phyloP scores from a whole-genome alignment of 2,888 invertebrate species.

The Lepeophtheirus nordmannii region DNA sequence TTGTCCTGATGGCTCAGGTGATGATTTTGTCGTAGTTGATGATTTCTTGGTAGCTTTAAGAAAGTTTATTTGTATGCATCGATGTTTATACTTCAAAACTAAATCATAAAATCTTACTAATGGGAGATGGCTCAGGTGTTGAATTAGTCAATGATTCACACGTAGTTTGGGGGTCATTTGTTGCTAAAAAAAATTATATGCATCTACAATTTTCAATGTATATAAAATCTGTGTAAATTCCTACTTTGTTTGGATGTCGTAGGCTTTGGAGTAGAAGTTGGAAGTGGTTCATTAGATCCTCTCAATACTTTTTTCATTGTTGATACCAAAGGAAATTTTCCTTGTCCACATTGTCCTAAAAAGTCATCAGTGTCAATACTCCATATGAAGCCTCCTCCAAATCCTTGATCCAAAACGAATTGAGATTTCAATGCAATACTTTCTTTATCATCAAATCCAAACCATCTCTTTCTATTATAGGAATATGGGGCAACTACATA shows the following conservation, averaged over 20 bases:
- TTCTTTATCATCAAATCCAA: slow-evolving; percentile 65
- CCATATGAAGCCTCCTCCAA: slow-evolving; percentile 62
- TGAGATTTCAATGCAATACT: slow-evolving; percentile 47
- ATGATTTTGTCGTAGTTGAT: background rate
- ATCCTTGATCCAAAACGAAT: slow-evolving; percentile 29
- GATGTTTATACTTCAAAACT: background rate
- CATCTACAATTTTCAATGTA: background rate
- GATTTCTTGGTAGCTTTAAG: background rate
- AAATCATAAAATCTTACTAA: background rate
- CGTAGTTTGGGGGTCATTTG: no score
- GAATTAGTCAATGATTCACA: no score
- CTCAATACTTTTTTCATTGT: background rate
- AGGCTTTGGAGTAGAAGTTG: background rate
- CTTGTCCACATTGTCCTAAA: slow-evolving; percentile 31
- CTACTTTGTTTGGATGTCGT: background rate
- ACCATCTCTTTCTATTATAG: slow-evolving; percentile 65
- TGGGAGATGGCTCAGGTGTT: no score
- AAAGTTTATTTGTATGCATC: background rate
- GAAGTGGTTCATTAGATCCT: background rate
- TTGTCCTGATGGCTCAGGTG: background rate
- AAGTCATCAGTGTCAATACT: slow-evolving; percentile 63
- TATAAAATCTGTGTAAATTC: no score
- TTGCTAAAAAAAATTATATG: no score
- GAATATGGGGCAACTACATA: slow-evolving; percentile 46
- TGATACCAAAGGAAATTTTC: slow-evolving; percentile 1